Conservation (phyloP, 2,797 vertebrate genomes). For the Pipistrellus pygmaeus region DNA sequence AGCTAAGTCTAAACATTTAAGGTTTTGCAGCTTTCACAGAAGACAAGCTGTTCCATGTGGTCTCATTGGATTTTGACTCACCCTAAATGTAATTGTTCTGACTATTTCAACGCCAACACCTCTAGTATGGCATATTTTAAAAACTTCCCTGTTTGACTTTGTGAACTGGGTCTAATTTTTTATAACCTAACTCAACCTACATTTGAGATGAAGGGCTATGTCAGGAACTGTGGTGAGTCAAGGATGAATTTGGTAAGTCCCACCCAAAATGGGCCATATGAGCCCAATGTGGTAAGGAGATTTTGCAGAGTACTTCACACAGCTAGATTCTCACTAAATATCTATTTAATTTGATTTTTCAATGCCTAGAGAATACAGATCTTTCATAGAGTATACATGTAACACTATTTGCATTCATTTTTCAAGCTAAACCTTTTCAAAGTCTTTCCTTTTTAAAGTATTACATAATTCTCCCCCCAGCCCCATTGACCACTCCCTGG, state of each 20-base stretch:
- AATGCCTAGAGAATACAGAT: background rate
- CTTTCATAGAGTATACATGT: background rate
- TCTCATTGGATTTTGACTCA: background rate
- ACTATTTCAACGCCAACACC: background rate
- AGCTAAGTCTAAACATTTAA: background rate
- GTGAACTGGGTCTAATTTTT: background rate
- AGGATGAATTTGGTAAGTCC: background rate
- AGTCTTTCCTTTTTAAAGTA: no score
- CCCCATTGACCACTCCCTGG: no score
- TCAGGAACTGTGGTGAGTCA: background rate
- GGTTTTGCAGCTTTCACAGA: conserved; percentile 1
- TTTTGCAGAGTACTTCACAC: background rate
- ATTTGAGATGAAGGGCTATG: background rate
- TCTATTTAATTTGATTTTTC: background rate
- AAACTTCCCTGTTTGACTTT: background rate
- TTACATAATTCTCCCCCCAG: no score
- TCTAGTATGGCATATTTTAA: background rate
- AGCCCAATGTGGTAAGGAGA: background rate
- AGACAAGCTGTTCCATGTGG: conserved; percentile 3
- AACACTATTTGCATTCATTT: background rate
- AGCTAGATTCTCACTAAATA: background rate
- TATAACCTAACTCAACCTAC: background rate
- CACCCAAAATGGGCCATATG: background rate
- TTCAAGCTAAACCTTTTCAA: background rate
- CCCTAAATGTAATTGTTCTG: conserved; percentile 5